These are phyloP conservation scores for Ursus arctos DNA, from an alignment of 2,113 vertebrate species.

Conservation along the genomic window DNA sequence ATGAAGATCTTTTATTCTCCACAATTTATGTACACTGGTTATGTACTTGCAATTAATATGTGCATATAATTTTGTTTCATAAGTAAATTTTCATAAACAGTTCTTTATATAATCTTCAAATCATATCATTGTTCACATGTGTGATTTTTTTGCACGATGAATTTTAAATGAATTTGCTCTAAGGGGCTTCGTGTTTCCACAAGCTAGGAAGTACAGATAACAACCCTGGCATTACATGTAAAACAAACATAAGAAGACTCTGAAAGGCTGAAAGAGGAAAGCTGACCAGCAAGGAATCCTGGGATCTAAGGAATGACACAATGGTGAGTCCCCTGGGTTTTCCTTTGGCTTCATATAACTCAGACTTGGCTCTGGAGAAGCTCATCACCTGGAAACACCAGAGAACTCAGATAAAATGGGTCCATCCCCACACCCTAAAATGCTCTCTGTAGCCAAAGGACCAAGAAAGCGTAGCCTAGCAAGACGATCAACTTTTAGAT, in stretches of 20 bases:
- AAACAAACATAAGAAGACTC: not conserved
- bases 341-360: not conserved
- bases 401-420: not conserved
- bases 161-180: constrained; percentile 7
- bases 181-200: not conserved
- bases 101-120: not conserved
- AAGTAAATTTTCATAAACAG: not conserved
- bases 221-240: not conserved
- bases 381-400: not conserved
- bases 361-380: not conserved
- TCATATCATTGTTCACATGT: not conserved
- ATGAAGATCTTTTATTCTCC: not conserved
- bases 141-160: not conserved
- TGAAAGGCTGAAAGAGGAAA: not conserved
- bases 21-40: not conserved
- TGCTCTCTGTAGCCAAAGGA: not conserved
- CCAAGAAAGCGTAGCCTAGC: not conserved
- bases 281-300: not conserved
- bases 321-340: not conserved
- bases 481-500: not conserved
- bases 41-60: not conserved
- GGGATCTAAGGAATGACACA: not conserved
- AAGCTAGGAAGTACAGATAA: not conserved
- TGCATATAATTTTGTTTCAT: not conserved
- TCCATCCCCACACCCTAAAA: not conserved